These are phyloP conservation scores for Odontophorus gujanensis DNA, from an alignment of 2,113 vertebrate species.

Conservation along the genomic window DNA sequence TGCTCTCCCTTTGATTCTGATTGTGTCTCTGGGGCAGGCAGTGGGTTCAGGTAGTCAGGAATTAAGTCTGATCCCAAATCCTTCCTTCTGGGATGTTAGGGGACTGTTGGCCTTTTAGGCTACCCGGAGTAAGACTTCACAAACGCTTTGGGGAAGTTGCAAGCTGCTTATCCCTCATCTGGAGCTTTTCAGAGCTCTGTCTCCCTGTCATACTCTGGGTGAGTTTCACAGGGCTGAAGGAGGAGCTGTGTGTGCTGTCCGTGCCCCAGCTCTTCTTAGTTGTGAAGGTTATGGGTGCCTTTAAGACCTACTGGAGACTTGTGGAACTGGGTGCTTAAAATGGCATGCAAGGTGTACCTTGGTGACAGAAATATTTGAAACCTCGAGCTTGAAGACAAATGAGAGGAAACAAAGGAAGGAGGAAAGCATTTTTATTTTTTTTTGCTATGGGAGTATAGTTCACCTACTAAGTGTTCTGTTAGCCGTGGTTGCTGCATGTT, in stretches of 20 bases:
- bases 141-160: background rate
- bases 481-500: background rate
- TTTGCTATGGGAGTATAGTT: background rate
- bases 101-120: background rate
- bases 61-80: background rate
- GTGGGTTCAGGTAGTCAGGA: rapidly evolving
- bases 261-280: background rate
- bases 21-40: background rate
- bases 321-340: background rate
- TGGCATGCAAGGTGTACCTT: background rate
- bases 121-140: background rate
- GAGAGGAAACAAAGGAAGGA: background rate
- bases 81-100: background rate
- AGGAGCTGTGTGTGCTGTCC: background rate
- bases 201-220: background rate
- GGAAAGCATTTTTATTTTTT: background rate
- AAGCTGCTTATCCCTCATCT: background rate
- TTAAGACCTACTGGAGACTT: background rate
- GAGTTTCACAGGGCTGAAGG: background rate
- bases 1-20: background rate
- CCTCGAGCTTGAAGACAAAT: background rate
- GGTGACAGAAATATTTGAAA: background rate
- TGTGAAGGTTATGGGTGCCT: background rate
- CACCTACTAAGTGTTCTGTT: background rate
- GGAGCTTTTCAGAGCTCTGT: background rate